A percentile compares a stretch with the other conserved stretches of the same genome.
Conservation (phyloP, 2,888 invertebrate species). For the Caenorhabditis angaria region DNA sequence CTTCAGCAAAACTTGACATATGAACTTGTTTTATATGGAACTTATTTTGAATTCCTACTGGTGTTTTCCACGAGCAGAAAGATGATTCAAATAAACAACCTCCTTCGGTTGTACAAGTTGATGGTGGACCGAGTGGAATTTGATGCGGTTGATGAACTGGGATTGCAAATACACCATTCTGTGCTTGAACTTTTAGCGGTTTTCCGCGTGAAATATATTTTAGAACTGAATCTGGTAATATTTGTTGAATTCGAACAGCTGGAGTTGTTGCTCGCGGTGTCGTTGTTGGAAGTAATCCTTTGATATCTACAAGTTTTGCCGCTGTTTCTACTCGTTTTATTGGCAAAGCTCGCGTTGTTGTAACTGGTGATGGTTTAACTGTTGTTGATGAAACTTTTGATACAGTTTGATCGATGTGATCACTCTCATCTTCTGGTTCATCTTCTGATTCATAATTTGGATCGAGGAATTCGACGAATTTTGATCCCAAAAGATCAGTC, state of each 20-base stretch:
- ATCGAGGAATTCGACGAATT: constrained; percentile 62
- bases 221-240: constrained; percentile 15
- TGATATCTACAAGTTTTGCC: constrained; percentile 22
- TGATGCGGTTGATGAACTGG: constrained; percentile 21
- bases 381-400: neutral
- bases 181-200: constrained; percentile 30
- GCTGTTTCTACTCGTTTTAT: constrained; percentile 23
- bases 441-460: constrained; percentile 57
- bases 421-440: constrained; percentile 46
- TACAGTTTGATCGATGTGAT: neutral
- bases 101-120: constrained; percentile 47
- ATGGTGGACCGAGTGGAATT: constrained; percentile 42
- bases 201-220: constrained; percentile 30
- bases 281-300: constrained; percentile 20
- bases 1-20: constrained; percentile 55
- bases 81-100: constrained; percentile 55
- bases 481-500: constrained; percentile 59
- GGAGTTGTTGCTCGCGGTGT: constrained; percentile 9
- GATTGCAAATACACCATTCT: constrained; percentile 32
- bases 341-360: constrained; percentile 8
- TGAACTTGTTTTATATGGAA: constrained; percentile 54
- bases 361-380: constrained; percentile 1
- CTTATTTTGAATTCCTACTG: constrained; percentile 34
- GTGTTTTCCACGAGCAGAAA: constrained; percentile 52
- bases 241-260: constrained; percentile 27